Evolutionary conservation across 2,113 vertebrate species (phyloP).

Genomic region (Scartelaos histophorus): DNA sequence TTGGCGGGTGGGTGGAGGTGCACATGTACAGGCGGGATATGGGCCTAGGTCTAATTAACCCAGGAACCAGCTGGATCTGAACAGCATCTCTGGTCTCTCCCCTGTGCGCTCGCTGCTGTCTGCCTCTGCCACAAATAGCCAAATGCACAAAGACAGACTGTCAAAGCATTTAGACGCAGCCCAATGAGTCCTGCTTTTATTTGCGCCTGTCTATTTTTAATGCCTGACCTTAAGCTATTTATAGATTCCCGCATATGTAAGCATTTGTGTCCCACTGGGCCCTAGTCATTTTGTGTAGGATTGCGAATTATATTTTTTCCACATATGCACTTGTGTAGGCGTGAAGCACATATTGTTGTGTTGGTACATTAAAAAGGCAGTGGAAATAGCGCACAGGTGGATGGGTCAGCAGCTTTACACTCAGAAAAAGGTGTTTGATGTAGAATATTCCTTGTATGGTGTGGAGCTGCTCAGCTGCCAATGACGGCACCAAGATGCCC

Average conservation of each 20-base stretch:
- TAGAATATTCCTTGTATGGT: constrained; percentile 39
- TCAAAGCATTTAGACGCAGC: constrained; percentile 72
- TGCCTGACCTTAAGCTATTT: constrained; percentile 66
- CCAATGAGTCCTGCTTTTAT: constrained; percentile 63
- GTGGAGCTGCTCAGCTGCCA: constrained; percentile 32
- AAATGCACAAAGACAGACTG: constrained; percentile 73
- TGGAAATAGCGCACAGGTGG: constrained; percentile 51
- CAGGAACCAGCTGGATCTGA: constrained; percentile 69
- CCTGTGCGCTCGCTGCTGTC: constrained; percentile 48
- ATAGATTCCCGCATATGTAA: constrained; percentile 71
- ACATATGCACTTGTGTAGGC: constrained; percentile 45
- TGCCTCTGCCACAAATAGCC: constrained; percentile 64
- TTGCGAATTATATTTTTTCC: constrained; percentile 10
- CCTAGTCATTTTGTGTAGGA: neutral
- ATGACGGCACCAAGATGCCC: constrained; percentile 35
- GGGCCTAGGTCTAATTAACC: constrained; percentile 69
- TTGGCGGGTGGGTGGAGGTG: constrained; percentile 36
- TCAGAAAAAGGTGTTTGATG: constrained; percentile 36
- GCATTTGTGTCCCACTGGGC: constrained; percentile 50
- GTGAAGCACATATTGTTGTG: constrained; percentile 47
- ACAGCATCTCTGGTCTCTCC: constrained; percentile 61
- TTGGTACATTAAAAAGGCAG: constrained; percentile 43
- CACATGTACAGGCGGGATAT: constrained; percentile 42
- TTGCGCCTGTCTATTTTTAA: constrained; percentile 73
- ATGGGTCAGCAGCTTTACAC: constrained; percentile 38